These are phyloP conservation scores for Cygnus atratus DNA, from an alignment of 2,113 vertebrate species.

Conservation along the genomic window DNA sequence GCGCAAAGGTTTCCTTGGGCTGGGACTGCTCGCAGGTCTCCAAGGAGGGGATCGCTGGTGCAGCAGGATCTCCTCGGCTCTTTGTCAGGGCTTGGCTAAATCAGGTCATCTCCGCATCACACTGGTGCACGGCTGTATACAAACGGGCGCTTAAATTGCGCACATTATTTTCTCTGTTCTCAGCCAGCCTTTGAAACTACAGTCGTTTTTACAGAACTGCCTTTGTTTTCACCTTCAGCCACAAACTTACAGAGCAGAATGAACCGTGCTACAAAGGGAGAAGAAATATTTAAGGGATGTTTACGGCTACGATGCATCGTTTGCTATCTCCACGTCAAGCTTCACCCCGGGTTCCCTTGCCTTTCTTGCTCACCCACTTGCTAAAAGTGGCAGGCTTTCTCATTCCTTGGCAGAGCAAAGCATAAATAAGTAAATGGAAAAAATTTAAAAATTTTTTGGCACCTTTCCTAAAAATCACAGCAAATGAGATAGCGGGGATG, in stretches of 20 bases:
- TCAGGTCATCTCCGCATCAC: slow-evolving; percentile 12
- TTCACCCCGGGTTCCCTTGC: background rate
- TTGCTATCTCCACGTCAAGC: background rate
- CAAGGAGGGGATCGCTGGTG: slow-evolving; percentile 54
- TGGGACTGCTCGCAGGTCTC: slow-evolving; percentile 67
- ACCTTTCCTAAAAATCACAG: slow-evolving; percentile 47
- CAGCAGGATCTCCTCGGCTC: slow-evolving; percentile 56
- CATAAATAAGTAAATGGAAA: slow-evolving; percentile 5
- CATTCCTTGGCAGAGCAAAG: background rate
- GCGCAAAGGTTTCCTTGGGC: slow-evolving; percentile 55
- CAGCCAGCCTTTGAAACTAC: slow-evolving; percentile 1
- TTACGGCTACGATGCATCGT: background rate
- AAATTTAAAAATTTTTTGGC: background rate
- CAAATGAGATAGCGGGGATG: slow-evolving; percentile 30
- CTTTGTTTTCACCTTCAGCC: slow-evolving; percentile 8
- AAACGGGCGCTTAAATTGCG: background rate
- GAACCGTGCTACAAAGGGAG: background rate
- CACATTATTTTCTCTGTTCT: background rate
- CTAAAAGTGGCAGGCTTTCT: slow-evolving; percentile 41
- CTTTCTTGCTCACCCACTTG: background rate
- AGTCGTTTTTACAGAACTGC: background rate
- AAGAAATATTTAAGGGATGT: background rate
- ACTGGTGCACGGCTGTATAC: background rate
- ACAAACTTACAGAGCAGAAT: background rate
- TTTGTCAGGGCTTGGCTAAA: background rate